phyloP scores from a whole-genome alignment of 2,888 invertebrate genomes.

The Choreutis nemorana region DNA sequence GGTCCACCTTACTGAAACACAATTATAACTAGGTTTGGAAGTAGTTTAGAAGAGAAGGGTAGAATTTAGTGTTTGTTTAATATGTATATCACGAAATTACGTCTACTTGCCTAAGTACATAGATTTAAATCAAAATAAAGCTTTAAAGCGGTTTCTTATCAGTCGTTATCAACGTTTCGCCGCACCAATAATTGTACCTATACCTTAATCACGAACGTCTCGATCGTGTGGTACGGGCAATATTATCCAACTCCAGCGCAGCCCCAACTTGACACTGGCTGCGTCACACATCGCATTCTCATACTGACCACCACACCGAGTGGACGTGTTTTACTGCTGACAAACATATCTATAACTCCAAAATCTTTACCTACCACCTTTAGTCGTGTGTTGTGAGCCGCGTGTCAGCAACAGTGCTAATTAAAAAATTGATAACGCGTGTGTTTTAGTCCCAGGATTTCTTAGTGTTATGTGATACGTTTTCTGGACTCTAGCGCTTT shows the following conservation, averaged over 20 bases:
- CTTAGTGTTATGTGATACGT: constrained; percentile 48
- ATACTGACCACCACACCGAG: constrained; percentile 21
- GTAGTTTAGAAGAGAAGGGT: too few species aligned
- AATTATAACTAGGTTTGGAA: too few species aligned
- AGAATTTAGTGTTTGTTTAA: too few species aligned
- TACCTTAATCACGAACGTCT: not conserved
- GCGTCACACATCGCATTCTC: constrained; percentile 33
- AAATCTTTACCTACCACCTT: too few species aligned
- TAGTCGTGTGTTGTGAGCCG: constrained; percentile 29
- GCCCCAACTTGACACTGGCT: constrained; percentile 15
- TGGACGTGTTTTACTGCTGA: constrained; percentile 22
- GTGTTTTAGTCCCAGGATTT: constrained; percentile 9
- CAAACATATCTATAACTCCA: constrained; percentile 8
- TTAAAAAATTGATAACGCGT: constrained; percentile 13
- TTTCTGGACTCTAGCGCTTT: constrained; percentile 34
- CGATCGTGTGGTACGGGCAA: too few species aligned
- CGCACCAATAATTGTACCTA: too few species aligned
- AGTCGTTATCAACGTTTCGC: too few species aligned
- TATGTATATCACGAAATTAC: too few species aligned
- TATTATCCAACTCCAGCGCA: constrained; percentile 43
- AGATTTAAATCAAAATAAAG: not conserved
- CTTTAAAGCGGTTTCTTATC: not conserved
- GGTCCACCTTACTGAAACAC: too few species aligned
- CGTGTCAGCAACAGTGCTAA: constrained; percentile 28
- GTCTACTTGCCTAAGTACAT: constrained; percentile 4